A percentile compares a stretch with the other conserved stretches of the same genome.
Conservation (phyloP, 2,797 vertebrate species). For the Steatocranus sp. region DNA sequence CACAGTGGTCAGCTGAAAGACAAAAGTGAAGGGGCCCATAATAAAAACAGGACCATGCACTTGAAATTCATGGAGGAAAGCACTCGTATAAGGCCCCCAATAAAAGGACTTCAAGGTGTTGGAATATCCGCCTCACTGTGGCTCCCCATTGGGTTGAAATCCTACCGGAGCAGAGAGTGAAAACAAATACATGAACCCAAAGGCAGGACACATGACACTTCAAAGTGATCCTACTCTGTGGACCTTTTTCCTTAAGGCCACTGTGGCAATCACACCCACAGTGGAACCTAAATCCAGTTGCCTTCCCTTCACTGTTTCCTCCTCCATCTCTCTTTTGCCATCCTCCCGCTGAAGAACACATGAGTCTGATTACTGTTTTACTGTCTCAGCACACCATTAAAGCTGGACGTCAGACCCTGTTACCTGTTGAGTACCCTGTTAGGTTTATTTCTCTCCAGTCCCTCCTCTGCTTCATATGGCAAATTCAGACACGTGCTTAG, state of each 20-base stretch:
- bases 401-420: conserved; percentile 35
- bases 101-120: conserved; percentile 67
- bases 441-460: conserved; percentile 11
- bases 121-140: conserved; percentile 55
- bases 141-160: conserved; percentile 62
- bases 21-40: conserved; percentile 18
- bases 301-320: conserved; percentile 52
- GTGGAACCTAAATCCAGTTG: conserved; percentile 58
- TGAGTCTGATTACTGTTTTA: conserved; percentile 69
- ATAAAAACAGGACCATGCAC: conserved; percentile 19
- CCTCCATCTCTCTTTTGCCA: conserved; percentile 18
- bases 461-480: neutral
- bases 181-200: conserved; percentile 68
- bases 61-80: conserved; percentile 50
- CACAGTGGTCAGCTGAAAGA: conserved; percentile 19
- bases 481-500: neutral
- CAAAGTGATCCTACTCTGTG: conserved; percentile 53
- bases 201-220: conserved; percentile 61
- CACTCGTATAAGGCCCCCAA: conserved; percentile 30
- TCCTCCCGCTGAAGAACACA: conserved; percentile 52
- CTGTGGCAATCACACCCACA: conserved; percentile 57
- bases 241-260: conserved; percentile 59
- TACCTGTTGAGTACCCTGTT: too few species aligned
- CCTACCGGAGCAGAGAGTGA: conserved; percentile 59
- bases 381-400: conserved; percentile 65